Evolutionary conservation across 2,113 vertebrate species (phyloP).

Genomic region (Engraulis encrasicolus): DNA sequence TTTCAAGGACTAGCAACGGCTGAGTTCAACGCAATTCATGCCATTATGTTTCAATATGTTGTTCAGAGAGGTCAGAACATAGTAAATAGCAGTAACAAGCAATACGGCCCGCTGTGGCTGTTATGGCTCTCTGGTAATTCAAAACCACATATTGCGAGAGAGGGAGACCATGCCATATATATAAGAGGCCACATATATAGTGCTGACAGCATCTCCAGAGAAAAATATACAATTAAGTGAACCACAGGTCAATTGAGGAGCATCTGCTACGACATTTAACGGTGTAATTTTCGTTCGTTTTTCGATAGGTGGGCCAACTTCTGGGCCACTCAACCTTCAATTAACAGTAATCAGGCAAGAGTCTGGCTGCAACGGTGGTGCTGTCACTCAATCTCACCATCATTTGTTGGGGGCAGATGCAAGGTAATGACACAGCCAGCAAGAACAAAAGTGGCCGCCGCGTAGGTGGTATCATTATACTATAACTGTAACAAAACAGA

Average conservation of each 20-base stretch:
- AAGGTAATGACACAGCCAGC: neutral
- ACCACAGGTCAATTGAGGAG: neutral
- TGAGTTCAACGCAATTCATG: too few relatives aligned
- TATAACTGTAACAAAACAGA: neutral
- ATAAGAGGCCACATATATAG: neutral
- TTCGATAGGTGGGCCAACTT: neutral
- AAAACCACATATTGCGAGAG: too few relatives aligned
- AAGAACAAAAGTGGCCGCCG: neutral
- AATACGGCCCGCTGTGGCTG: too few relatives aligned
- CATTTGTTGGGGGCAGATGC: neutral
- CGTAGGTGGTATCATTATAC: neutral
- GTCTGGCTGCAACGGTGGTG: neutral
- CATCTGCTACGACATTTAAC: neutral
- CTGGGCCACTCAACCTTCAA: neutral
- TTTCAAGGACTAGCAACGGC: too few relatives aligned
- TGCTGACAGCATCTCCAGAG: neutral
- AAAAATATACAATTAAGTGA: conserved; percentile 1
- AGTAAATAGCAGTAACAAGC: too few relatives aligned
- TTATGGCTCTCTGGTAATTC: too few relatives aligned
- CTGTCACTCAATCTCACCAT: conserved; percentile 11
- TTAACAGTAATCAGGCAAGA: conserved; percentile 10
- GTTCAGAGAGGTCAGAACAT: too few relatives aligned
- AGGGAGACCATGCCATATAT: neutral
- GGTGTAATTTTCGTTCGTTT: neutral
- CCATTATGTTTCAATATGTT: too few relatives aligned